A percentile compares a stretch with the other conserved stretches of the same genome.
These are phyloP conservation scores for Pedicia rivosa DNA, from an alignment of 2,888 invertebrate species.

Conservation along the genomic window DNA sequence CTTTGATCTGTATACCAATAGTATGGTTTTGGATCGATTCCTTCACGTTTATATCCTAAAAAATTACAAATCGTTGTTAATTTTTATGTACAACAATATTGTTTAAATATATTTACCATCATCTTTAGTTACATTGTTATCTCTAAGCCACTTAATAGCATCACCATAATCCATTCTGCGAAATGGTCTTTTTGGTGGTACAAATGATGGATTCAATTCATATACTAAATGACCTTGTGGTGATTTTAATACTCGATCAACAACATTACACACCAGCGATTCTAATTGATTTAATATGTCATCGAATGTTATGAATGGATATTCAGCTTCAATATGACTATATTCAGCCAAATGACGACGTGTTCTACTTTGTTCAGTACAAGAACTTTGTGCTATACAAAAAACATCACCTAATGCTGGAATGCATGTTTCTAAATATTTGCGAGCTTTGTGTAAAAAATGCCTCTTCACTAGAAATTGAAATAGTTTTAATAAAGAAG, in stretches of 20 bases:
- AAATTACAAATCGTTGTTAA: too few relatives aligned
- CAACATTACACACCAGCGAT: constrained; percentile 88
- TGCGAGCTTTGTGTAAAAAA: constrained; percentile 97
- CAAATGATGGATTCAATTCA: constrained; percentile 84
- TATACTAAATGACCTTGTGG: constrained; percentile 65
- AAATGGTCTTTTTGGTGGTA: constrained; percentile 76
- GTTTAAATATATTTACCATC: too few relatives aligned
- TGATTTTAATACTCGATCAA: constrained; percentile 76
- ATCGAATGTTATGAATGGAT: constrained; percentile 85
- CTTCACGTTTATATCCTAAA: too few relatives aligned
- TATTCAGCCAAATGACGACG: constrained; percentile 96
- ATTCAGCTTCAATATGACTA: constrained; percentile 94
- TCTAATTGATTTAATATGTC: constrained; percentile 79
- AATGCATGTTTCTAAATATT: constrained; percentile 88
- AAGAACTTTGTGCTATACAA: constrained; percentile 93
- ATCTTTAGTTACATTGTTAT: constrained; percentile 88
- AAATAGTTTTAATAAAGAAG: too few relatives aligned
- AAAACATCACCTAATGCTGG: constrained; percentile 93
- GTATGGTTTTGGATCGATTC: too few relatives aligned
- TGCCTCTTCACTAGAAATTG: constrained; percentile 75
- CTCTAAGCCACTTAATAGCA: constrained; percentile 82
- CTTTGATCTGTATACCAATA: too few relatives aligned
- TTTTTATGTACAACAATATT: too few relatives aligned
- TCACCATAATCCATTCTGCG: constrained; percentile 86
- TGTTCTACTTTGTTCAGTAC: constrained; percentile 94